Evolutionary conservation across 2,113 vertebrate genomes (phyloP), one percentile per base, ranked within the genome.

Genomic region (Colinus virginianus): DNA sequence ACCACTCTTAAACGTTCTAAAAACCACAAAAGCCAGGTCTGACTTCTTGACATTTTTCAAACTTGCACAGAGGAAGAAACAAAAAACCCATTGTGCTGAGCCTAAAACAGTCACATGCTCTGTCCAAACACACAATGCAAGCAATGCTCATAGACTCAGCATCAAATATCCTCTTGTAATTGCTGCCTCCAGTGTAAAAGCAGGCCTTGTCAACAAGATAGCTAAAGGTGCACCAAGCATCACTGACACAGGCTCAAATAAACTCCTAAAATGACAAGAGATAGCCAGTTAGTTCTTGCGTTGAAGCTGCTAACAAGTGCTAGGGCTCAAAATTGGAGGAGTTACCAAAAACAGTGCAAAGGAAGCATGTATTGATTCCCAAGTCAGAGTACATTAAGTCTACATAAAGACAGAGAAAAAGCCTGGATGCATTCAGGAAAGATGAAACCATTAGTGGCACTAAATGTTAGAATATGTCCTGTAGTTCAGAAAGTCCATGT

Each of bases 21-120:
- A 84, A 90, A 64, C 71, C 85, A 79, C 75, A 81, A 84, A 90
- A 64, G 82, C 18, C 59, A 94, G 68, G 55, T 70, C 49, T 78
- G 76, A 66, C 61, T 89, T 92, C 43, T 36, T 77, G 76, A 74
- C 38, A 38, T 79, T 84, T 89, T 87, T 82, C 53, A 72, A 69
- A 62, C 32, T 90, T 70, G 4, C 42, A 77, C 38, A 74, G 59
- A 17, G 67, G 22, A 45, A 67, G 51, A 83, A 91, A 80, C 53
- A 71, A 83, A 77, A 34, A 8, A 4, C 1, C 3, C 61, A 51
- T 15, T 87, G 55, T 80, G 56, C 56, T 55, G 66, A 63, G 68
- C 17, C 78, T 72, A 43, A 87, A 87, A 67, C 11, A 63, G 77
- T 84, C 78, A 93, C 49, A 36, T 46, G 61, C 23, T 67, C 59